These are phyloP conservation scores for Melinaea marsaeus DNA, from an alignment of 2,888 invertebrate species.

Conservation along the genomic window DNA sequence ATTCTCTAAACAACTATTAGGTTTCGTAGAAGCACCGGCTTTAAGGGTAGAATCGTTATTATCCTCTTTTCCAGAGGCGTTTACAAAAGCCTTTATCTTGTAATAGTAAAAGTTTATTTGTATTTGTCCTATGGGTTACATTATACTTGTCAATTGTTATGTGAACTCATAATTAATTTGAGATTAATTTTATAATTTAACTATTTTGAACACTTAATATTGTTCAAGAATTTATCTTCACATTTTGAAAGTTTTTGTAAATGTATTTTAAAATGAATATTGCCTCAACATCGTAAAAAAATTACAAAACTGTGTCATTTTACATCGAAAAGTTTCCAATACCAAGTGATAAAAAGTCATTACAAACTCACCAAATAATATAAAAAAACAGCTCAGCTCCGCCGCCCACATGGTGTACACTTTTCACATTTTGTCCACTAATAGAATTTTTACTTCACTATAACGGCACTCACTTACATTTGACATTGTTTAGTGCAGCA, in stretches of 20 bases:
- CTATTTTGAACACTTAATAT: too few species aligned
- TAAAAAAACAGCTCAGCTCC: slow-evolving; percentile 68
- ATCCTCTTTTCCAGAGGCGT: slow-evolving; percentile 28
- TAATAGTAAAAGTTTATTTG: slow-evolving; percentile 32
- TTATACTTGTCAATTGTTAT: slow-evolving; percentile 11
- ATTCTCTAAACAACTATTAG: slow-evolving; percentile 31
- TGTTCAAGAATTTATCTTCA: too few species aligned
- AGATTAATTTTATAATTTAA: too few species aligned
- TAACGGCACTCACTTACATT: slow-evolving; percentile 30
- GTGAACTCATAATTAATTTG: too few species aligned
- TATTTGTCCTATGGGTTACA: slow-evolving; percentile 25
- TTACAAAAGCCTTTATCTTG: slow-evolving; percentile 33
- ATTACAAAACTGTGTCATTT: too few species aligned
- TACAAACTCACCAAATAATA: slow-evolving; percentile 66
- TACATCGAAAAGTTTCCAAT: background rate
- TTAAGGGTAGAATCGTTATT: slow-evolving; percentile 31
- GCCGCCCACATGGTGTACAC: slow-evolving; percentile 66
- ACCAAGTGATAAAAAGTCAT: too few species aligned
- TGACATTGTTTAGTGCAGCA: slow-evolving; percentile 14
- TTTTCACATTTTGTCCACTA: slow-evolving; percentile 57
- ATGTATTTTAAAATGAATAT: too few species aligned
- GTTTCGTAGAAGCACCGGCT: slow-evolving; percentile 26
- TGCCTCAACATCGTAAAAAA: too few species aligned
- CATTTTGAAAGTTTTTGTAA: too few species aligned
- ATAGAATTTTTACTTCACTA: slow-evolving; percentile 45